Conservation (phyloP, 2,113 vertebrate species). For the Strix aluco region DNA sequence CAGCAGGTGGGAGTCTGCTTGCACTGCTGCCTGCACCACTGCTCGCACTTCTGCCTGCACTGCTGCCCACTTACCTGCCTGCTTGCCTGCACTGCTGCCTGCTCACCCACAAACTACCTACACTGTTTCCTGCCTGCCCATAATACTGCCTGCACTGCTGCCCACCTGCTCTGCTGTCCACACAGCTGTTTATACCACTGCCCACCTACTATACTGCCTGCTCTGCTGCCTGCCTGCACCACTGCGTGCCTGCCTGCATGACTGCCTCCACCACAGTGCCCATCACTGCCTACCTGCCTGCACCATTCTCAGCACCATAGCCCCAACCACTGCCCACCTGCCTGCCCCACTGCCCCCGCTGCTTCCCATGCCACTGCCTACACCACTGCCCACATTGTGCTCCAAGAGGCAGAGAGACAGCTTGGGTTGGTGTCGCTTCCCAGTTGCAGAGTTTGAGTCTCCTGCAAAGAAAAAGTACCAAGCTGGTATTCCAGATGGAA, state of each 20-base stretch:
- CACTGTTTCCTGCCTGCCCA: no score
- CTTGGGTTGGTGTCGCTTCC: fast-evolving
- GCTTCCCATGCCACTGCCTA: not conserved
- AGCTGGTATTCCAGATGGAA: not conserved
- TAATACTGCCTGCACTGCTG: not conserved
- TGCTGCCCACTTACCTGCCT: not conserved
- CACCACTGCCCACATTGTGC: fast-evolving
- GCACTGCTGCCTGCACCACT: not conserved
- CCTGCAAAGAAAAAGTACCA: not conserved
- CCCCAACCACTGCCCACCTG: not conserved
- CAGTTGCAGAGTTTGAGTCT: not conserved
- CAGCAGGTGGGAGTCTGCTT: conserved; percentile 41
- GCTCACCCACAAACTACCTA: no score
- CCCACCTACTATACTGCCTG: not conserved
- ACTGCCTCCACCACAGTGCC: not conserved
- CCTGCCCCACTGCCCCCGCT: not conserved
- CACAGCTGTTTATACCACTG: no score
- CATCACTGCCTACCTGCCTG: not conserved
- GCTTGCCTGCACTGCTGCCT: not conserved
- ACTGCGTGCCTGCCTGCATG: not conserved
- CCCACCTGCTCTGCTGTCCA: not conserved
- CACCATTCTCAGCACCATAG: not conserved
- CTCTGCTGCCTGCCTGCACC: not conserved
- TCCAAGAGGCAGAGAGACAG: not conserved
- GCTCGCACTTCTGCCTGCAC: not conserved